Evolutionary conservation across 37 sponge, comb jelly and placozoan species (phyloP).

Genomic region (Ephydatia muelleri): DNA sequence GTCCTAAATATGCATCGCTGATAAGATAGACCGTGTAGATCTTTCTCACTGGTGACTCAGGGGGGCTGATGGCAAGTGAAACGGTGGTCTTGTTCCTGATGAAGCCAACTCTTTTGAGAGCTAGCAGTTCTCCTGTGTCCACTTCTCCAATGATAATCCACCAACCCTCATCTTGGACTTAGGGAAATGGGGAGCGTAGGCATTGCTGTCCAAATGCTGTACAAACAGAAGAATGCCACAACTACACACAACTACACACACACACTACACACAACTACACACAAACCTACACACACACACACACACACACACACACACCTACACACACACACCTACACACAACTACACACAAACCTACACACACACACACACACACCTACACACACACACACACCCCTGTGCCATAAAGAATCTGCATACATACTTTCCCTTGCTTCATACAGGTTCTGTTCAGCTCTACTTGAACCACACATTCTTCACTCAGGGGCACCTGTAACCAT

Average conservation of each 20-base stretch:
- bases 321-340: too few species aligned
- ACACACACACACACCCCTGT: background rate
- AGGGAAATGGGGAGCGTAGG: slow-evolving; percentile 78
- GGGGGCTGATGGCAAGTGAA: slow-evolving; percentile 74
- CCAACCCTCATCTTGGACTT: slow-evolving; percentile 98
- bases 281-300: too few species aligned
- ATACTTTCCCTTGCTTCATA: background rate
- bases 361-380: background rate
- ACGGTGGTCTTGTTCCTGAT: slow-evolving; percentile 45
- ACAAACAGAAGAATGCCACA: background rate
- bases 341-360: too few species aligned
- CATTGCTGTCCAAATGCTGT: slow-evolving; percentile 22
- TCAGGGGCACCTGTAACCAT: slow-evolving; percentile 34
- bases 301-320: too few species aligned
- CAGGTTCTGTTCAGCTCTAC: slow-evolving; percentile 47
- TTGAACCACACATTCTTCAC: slow-evolving; percentile 51
- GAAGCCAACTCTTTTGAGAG: slow-evolving; percentile 83
- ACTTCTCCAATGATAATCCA: slow-evolving; percentile 87
- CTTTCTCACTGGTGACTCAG: slow-evolving; percentile 64
- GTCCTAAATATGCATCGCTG: slow-evolving; percentile 92
- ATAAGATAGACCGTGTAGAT: slow-evolving; percentile 85
- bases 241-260: too few species aligned
- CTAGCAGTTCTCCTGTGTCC: slow-evolving; percentile 83
- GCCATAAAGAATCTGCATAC: too few species aligned
- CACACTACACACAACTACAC: too few species aligned